These are phyloP conservation scores for Emydoidea blandingii DNA, from an alignment of 2,797 vertebrate genomes.

Conservation along the genomic window DNA sequence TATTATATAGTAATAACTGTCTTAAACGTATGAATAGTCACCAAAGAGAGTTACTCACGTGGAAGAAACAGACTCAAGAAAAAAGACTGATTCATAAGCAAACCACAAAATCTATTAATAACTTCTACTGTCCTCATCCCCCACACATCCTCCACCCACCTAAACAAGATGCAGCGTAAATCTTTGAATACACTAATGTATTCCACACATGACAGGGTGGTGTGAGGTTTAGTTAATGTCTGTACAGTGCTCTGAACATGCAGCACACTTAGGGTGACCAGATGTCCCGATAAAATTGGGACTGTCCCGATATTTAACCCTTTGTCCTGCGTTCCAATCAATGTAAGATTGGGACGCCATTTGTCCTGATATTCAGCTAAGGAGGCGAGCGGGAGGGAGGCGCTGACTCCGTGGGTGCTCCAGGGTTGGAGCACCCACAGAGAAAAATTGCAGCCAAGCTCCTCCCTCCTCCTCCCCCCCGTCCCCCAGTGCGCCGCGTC, in stretches of 20 bases:
- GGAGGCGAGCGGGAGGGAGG: too few relatives aligned
- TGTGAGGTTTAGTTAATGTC: not conserved
- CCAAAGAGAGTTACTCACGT: not conserved
- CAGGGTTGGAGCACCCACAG: too few relatives aligned
- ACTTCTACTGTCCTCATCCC: not conserved
- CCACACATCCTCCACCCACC: not conserved
- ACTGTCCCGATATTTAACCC: too few relatives aligned
- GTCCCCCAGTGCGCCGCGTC: too few relatives aligned
- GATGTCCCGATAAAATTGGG: too few relatives aligned
- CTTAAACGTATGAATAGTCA: not conserved
- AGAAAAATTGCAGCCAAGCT: too few relatives aligned
- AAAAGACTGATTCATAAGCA: not conserved
- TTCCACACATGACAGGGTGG: not conserved
- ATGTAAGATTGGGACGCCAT: too few relatives aligned
- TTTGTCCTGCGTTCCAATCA: too few relatives aligned
- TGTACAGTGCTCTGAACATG: not conserved
- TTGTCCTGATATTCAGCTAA: too few relatives aligned
- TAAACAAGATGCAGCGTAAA: not conserved
- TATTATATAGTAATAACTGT: not conserved
- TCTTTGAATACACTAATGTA: not conserved
- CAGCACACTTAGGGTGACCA: too few relatives aligned
- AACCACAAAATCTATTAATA: not conserved
- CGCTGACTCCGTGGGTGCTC: too few relatives aligned
- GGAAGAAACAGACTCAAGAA: not conserved
- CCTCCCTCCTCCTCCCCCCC: too few relatives aligned